Evolutionary conservation across 2,797 vertebrate genomes (phyloP).

Genomic region (Pogonophryne albipinna): DNA sequence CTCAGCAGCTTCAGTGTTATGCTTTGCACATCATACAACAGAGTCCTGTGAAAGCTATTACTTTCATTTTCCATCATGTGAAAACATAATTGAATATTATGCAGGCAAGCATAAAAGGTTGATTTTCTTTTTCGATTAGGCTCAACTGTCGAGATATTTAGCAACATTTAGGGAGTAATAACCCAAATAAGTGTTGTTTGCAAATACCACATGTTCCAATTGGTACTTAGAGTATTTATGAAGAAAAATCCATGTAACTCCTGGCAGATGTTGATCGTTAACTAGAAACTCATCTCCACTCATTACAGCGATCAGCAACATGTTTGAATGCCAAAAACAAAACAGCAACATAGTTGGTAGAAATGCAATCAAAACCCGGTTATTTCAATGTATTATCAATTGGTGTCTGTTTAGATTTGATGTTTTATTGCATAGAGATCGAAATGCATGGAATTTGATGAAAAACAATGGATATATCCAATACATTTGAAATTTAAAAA

Average conservation of each 20-base stretch:
- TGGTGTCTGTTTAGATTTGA: not conserved
- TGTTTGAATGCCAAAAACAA: not conserved
- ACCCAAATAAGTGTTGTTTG: slow-evolving; percentile 2
- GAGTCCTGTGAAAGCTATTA: not conserved
- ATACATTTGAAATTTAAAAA: not conserved
- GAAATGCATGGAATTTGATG: not conserved
- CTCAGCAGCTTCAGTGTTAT: not conserved
- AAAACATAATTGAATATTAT: slow-evolving; percentile 30
- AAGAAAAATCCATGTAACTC: not conserved
- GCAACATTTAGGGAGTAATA: slow-evolving; percentile 16
- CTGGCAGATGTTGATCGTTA: slow-evolving; percentile 4
- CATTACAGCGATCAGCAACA: not conserved
- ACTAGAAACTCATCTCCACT: not conserved
- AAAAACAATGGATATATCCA: not conserved
- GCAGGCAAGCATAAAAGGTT: not conserved
- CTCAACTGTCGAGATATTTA: slow-evolving; percentile 3
- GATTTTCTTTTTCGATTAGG: slow-evolving; percentile 12
- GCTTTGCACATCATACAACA: not conserved
- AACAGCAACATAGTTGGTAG: not conserved
- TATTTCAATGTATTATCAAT: not conserved
- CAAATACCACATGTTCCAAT: slow-evolving; percentile 4
- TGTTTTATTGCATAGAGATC: not conserved
- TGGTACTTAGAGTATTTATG: not conserved
- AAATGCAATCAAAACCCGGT: not conserved
- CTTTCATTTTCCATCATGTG: slow-evolving; percentile 23